These are phyloP conservation scores for Sinosuthora webbiana DNA, from an alignment of 2,113 vertebrate genomes.

Conservation along the genomic window DNA sequence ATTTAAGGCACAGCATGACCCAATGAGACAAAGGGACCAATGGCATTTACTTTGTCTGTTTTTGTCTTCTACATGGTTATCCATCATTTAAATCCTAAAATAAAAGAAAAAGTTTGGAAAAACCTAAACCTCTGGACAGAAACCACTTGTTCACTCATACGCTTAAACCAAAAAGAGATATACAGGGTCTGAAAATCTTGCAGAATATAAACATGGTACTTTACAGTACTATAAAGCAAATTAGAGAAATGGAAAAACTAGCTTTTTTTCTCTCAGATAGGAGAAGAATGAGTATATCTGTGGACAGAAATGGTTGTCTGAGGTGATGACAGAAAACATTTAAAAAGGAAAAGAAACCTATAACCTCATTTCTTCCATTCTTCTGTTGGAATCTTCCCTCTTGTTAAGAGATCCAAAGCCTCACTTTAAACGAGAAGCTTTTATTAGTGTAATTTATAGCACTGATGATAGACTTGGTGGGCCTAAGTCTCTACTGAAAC, in stretches of 20 bases:
- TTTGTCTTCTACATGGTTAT: conserved; percentile 51
- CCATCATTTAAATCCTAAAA: conserved; percentile 44
- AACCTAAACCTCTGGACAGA: not conserved
- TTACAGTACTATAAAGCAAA: not conserved
- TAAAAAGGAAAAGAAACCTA: not conserved
- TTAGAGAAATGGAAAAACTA: not conserved
- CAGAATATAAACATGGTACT: not conserved
- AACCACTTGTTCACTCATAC: not conserved
- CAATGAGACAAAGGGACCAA: conserved; percentile 41
- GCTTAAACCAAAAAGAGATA: not conserved
- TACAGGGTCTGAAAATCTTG: not conserved
- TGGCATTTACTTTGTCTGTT: conserved; percentile 52
- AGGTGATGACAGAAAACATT: not conserved
- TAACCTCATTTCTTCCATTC: not conserved
- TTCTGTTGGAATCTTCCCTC: not conserved
- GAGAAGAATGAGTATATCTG: not conserved
- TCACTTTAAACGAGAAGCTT: not conserved
- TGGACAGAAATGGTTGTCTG: not conserved
- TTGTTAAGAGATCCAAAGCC: not conserved
- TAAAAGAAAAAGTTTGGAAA: not conserved
- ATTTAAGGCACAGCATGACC: conserved; percentile 60
- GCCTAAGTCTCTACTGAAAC: not conserved
- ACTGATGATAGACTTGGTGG: not conserved
- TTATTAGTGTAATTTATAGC: not conserved
- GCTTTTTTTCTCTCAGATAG: not conserved